Percentiles rank a stretch among this genome's conserved stretches.
phyloP scores from a whole-genome alignment of 2,113 vertebrate species.

The Brevimyrus niger region DNA sequence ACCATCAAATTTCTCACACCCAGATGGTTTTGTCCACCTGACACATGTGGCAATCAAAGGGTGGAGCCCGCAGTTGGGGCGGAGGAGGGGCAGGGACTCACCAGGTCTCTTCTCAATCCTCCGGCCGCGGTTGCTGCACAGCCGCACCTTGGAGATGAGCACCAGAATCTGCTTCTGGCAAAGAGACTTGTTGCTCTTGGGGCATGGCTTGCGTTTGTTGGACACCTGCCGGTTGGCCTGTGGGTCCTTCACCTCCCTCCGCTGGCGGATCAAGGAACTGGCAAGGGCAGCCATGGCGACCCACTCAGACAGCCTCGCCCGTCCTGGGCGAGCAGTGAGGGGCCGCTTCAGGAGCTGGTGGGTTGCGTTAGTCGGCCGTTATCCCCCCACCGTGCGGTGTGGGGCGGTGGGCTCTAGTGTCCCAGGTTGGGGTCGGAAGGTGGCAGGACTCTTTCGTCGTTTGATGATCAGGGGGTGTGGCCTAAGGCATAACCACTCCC shows the following conservation, averaged over 20 bases:
- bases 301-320: conserved; percentile 51
- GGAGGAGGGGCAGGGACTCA: conserved; percentile 45
- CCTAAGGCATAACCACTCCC: conserved; percentile 26
- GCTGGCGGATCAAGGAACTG: conserved; percentile 81
- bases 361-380: not conserved
- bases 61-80: not conserved
- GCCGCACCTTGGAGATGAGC: conserved; percentile 79
- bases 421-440: conserved; percentile 1
- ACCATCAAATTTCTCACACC: not conserved
- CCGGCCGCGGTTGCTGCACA: conserved; percentile 73
- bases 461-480: conserved; percentile 34
- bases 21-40: not conserved
- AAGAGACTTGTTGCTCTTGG: conserved; percentile 80
- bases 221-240: conserved; percentile 70
- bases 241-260: conserved; percentile 76
- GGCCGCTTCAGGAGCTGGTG: conserved; percentile 12
- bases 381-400: conserved; percentile 10
- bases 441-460: conserved; percentile 12
- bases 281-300: conserved; percentile 76
- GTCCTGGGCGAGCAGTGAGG: conserved; percentile 49
- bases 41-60: not conserved
- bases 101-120: conserved; percentile 71
- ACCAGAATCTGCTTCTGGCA: conserved; percentile 85
- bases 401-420: conserved; percentile 28
- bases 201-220: conserved; percentile 77